Evolutionary conservation across 2,888 invertebrate genomes (phyloP).

Genomic region (Cosmopolites sordidus): DNA sequence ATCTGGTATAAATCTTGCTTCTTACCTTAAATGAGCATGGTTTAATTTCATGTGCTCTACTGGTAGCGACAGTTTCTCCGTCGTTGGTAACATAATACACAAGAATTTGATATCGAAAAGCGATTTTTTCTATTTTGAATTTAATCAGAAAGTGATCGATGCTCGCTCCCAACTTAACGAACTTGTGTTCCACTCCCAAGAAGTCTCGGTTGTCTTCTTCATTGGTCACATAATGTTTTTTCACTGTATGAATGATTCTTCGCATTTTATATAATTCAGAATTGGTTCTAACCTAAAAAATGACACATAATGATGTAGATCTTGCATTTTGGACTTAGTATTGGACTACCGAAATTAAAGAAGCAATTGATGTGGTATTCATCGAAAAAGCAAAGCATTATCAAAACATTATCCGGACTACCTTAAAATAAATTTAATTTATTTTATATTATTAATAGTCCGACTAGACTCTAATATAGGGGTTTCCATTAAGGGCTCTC

Average conservation of each 20-base stretch:
- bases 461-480: no score
- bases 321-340: no score
- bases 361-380: no score
- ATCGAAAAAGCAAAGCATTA: no score
- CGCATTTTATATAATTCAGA: slow-evolving; percentile 40
- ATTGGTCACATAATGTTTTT: slow-evolving; percentile 31
- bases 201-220: slow-evolving; percentile 36
- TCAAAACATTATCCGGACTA: no score
- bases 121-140: slow-evolving; percentile 50
- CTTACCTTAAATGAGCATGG: slow-evolving; percentile 50
- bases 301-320: no score
- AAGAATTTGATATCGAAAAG: slow-evolving; percentile 50
- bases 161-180: slow-evolving; percentile 32
- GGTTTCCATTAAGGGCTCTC: no score
- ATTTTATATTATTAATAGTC: no score
- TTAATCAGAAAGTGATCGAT: slow-evolving; percentile 48
- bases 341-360: no score
- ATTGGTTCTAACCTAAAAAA: slow-evolving; percentile 41
- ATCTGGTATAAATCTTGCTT: no score
- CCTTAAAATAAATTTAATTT: no score
- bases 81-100: slow-evolving; percentile 54
- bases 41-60: slow-evolving; percentile 51
- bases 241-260: slow-evolving; percentile 36
- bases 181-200: slow-evolving; percentile 39
- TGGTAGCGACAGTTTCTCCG: slow-evolving; percentile 56